Percentiles rank a stretch among this genome's conserved stretches.
Conservation (phyloP, 2,888 invertebrate genomes). For the Leptinotarsa juncta region DNA sequence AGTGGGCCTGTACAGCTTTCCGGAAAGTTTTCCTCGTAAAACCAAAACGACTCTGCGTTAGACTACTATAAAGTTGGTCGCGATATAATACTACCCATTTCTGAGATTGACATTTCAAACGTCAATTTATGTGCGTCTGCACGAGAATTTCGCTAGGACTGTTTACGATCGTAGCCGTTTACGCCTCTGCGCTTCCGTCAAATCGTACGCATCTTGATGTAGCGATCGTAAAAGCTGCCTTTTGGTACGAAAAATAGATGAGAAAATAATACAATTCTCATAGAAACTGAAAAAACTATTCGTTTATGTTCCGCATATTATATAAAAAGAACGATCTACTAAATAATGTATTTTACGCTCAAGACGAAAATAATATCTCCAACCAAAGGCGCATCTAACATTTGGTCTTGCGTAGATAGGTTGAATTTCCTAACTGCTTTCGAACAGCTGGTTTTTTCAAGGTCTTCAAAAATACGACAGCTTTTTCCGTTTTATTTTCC, state of each 20-base stretch:
- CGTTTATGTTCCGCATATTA: too few species aligned
- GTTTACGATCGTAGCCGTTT: constrained; percentile 47
- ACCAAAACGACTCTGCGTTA: constrained; percentile 49
- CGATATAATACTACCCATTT: constrained; percentile 54
- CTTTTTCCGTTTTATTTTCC: too few species aligned
- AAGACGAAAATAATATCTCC: too few species aligned
- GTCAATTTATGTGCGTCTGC: constrained; percentile 53
- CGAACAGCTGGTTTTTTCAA: too few species aligned
- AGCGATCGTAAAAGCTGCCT: background rate
- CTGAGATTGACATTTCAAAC: constrained; percentile 61
- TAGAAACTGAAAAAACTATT: background rate
- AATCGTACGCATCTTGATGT: constrained; percentile 15
- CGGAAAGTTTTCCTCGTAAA: constrained; percentile 46
- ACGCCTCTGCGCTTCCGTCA: constrained; percentile 20
- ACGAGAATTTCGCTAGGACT: constrained; percentile 48
- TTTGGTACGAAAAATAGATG: background rate
- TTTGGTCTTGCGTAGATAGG: too few species aligned
- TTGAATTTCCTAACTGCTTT: too few species aligned
- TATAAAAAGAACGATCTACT: too few species aligned
- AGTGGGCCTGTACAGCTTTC: constrained; percentile 37
- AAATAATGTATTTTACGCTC: too few species aligned
- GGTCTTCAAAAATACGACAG: too few species aligned
- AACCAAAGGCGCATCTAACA: too few species aligned
- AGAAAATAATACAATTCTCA: background rate
- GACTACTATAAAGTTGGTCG: constrained; percentile 55